phyloP scores from a whole-genome alignment of 2,888 invertebrate species.

The Erebia ligea region DNA sequence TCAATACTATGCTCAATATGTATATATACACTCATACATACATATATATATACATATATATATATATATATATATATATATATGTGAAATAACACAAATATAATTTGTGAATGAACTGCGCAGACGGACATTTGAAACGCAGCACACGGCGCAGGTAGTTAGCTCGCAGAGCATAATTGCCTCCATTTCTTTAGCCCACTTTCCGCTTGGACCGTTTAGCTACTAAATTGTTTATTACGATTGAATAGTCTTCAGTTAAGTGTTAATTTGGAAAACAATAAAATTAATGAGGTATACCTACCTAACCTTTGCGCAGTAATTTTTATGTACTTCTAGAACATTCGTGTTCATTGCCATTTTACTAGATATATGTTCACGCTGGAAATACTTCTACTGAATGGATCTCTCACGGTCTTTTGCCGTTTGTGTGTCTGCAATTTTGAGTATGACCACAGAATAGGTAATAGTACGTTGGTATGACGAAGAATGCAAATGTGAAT shows the following conservation, averaged over 20 bases:
- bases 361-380: no score
- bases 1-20: no score
- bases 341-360: neutral
- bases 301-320: neutral
- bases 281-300: neutral
- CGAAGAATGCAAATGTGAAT: no score
- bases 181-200: constrained; percentile 40
- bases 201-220: constrained; percentile 35
- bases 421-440: no score
- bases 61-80: no score
- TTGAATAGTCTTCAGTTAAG: constrained; percentile 27
- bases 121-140: constrained; percentile 17
- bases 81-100: no score
- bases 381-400: no score
- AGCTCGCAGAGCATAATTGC: constrained; percentile 37
- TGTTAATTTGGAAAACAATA: constrained; percentile 7
- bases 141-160: constrained; percentile 19
- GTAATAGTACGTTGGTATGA: no score
- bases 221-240: constrained; percentile 37
- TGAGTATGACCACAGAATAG: no score
- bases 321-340: neutral
- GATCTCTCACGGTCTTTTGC: no score
- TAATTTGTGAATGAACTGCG: constrained; percentile 18
- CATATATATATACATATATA: no score
- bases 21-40: no score